These are phyloP conservation scores for Oreochromis niloticus DNA, from an alignment of 2,113 vertebrate species.

Conservation along the genomic window DNA sequence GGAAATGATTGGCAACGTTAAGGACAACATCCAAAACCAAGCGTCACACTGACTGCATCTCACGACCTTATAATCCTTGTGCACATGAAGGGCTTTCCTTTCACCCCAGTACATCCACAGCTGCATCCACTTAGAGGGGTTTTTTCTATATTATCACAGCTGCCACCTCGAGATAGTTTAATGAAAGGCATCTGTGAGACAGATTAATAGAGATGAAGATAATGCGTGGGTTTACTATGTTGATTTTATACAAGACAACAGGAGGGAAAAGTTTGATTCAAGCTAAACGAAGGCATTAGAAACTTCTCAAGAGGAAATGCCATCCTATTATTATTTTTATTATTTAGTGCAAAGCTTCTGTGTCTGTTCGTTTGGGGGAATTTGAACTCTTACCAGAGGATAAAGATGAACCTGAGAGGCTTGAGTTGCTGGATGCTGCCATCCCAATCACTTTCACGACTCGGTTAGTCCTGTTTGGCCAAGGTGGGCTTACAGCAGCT, in stretches of 20 bases:
- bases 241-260: neutral
- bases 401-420: conserved; percentile 92
- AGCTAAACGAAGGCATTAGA: neutral
- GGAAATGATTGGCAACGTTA: conserved; percentile 33
- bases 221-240: neutral
- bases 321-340: neutral
- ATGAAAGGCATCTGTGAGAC: neutral
- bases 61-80: neutral
- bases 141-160: neutral
- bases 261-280: conserved; percentile 12
- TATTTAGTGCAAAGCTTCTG: neutral
- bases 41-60: conserved; percentile 1
- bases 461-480: conserved; percentile 63
- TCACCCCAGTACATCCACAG: neutral
- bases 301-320: neutral
- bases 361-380: neutral
- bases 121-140: neutral
- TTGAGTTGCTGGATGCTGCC: conserved; percentile 97
- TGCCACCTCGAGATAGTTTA: neutral
- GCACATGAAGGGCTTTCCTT: neutral
- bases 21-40: conserved; percentile 37
- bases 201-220: neutral
- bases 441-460: conserved; percentile 67
- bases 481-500: conserved; percentile 59
- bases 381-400: conserved; percentile 86